These are phyloP conservation scores for Anorthoa munda DNA, from an alignment of 2,888 invertebrate species.

Conservation along the genomic window DNA sequence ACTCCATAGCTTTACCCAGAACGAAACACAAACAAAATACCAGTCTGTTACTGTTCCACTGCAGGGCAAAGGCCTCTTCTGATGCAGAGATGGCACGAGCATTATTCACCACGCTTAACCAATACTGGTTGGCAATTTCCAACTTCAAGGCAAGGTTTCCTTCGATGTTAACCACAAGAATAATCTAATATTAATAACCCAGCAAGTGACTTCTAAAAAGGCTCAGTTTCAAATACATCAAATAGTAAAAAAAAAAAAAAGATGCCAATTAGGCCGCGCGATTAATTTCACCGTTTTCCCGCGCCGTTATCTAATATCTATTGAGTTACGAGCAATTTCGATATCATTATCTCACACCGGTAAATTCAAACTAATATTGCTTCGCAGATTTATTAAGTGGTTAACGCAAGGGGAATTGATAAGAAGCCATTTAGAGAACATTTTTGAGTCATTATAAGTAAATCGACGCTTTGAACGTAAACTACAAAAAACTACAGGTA, in stretches of 20 bases:
- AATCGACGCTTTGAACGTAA: background rate
- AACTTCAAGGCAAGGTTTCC: no score
- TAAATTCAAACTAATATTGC: constrained; percentile 66
- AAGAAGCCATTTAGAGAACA: constrained; percentile 5
- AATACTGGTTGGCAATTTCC: no score
- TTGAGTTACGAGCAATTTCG: constrained; percentile 71
- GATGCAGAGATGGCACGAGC: no score
- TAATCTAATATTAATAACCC: background rate
- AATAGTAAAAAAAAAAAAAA: constrained; percentile 27
- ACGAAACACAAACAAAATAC: no score
- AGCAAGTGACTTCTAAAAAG: background rate
- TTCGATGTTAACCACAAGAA: no score
- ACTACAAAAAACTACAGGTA: no score
- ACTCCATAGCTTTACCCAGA: no score
- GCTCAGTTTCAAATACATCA: constrained; percentile 15
- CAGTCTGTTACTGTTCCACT: no score
- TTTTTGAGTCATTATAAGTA: constrained; percentile 18
- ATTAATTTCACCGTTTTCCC: constrained; percentile 64
- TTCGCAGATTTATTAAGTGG: constrained; percentile 65
- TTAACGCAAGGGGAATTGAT: constrained; percentile 50
- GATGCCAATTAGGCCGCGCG: constrained; percentile 57
- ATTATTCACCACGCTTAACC: no score
- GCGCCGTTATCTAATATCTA: constrained; percentile 68
- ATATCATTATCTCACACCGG: constrained; percentile 70
- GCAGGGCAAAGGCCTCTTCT: no score